phyloP scores from a whole-genome alignment of 1,140 invertebrate species.

The Drosophila tsacasi region DNA sequence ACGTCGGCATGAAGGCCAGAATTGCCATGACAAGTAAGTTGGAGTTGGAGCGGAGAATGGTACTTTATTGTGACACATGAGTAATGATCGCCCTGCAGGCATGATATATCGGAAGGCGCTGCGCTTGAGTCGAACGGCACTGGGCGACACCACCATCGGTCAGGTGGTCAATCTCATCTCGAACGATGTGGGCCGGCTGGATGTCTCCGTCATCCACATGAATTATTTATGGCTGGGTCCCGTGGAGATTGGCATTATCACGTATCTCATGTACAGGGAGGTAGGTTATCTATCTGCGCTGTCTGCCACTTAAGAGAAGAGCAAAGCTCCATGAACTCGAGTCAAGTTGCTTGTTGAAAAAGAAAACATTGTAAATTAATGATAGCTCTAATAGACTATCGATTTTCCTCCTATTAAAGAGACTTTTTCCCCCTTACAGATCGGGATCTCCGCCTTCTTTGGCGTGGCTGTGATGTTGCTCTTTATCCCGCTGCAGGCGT shows the following conservation, averaged over 20 bases:
- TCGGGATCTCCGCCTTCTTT: slow-evolving; percentile 90
- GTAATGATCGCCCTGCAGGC: slow-evolving; percentile 86
- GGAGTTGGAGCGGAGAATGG: not conserved
- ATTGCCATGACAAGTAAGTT: slow-evolving; percentile 87
- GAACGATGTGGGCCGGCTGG: slow-evolving; percentile 93
- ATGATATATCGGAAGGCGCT: slow-evolving; percentile 93
- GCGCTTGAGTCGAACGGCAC: slow-evolving; percentile 88
- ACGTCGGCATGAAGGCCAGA: slow-evolving; percentile 92
- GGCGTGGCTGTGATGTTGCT: slow-evolving; percentile 92
- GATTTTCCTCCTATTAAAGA: not conserved
- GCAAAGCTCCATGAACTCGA: slow-evolving; percentile 4
- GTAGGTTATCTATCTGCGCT: slow-evolving; percentile 36
- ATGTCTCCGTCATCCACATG: slow-evolving; percentile 89
- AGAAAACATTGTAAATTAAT: not conserved
- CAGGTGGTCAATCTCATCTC: slow-evolving; percentile 97
- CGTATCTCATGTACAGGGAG: slow-evolving; percentile 91
- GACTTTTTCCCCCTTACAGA: slow-evolving; percentile 72
- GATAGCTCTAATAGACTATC: not conserved
- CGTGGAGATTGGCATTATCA: slow-evolving; percentile 91
- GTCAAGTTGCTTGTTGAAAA: not conserved
- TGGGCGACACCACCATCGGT: slow-evolving; percentile 92
- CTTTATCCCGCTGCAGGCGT: slow-evolving; percentile 94
- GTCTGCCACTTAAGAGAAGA: not conserved
- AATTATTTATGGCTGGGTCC: slow-evolving; percentile 94
- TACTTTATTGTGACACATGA: slow-evolving; percentile 35